phyloP scores from a whole-genome alignment of 2,797 vertebrate species.

The Meda fulgida region DNA sequence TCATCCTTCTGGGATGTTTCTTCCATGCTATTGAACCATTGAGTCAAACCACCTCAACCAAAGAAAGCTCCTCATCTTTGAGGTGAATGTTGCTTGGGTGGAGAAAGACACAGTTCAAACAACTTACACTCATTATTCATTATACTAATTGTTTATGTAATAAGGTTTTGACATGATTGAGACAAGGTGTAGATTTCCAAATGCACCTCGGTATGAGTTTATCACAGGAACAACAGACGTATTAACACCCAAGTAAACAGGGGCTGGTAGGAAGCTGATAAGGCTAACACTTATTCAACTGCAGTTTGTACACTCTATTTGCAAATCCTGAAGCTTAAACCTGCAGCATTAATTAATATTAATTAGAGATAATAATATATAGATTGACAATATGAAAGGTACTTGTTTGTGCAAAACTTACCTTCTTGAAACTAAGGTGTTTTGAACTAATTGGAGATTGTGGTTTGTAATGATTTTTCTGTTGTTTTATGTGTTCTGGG shows the following conservation, averaged over 20 bases:
- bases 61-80: not conserved
- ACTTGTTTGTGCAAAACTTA: not conserved
- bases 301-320: conserved; percentile 2
- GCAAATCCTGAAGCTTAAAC: not conserved
- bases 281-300: conserved; percentile 24
- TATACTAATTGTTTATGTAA: conserved; percentile 16
- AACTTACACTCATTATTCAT: not conserved
- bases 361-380: not conserved
- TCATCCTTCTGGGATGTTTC: conserved; percentile 15
- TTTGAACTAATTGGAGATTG: not conserved
- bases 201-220: not conserved
- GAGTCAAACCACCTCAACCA: conserved; percentile 13
- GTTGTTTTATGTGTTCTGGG: too few species aligned
- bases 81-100: not conserved
- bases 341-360: not conserved
- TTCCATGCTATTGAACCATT: conserved; percentile 3
- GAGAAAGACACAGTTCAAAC: not conserved
- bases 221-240: conserved; percentile 20
- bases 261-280: conserved; percentile 48
- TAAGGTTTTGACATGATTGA: conserved; percentile 6
- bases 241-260: conserved; percentile 47
- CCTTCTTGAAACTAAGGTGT: not conserved
- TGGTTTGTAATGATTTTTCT: not conserved
- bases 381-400: not conserved
- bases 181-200: conserved; percentile 20